Base-by-base conservation (phyloP, 2,888 invertebrate genomes). In the Onchidella celtica region DNA sequence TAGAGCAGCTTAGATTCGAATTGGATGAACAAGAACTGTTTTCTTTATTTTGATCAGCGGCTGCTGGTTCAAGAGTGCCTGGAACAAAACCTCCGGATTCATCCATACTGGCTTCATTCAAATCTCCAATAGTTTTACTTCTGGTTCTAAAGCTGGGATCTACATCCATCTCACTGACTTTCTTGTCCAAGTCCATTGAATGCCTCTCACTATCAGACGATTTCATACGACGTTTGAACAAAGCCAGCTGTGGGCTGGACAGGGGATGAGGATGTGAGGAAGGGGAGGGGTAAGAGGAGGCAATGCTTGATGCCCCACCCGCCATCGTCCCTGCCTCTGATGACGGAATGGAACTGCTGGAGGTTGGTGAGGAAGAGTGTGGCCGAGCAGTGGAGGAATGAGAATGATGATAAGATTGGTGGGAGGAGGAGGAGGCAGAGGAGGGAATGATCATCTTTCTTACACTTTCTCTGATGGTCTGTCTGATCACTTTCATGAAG, bases 391-490 rank as follows among this genome's bases (percentile, higher is more conserved):
- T 36, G 34, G 47, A 47, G 17, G 57, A 63, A 63, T 79, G 47
- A 72, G 59, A 55, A 63, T 72, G 70, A 59, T 79, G 79, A 61
- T 61, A 63, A 57, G 70, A 75, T n/a, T n/a, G n/a, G 47, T 47
- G 66, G 47, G 74, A 61, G 70, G 66, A 69, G 38, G 69, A 21
- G 32, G 82, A 65, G 61, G 77, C 61, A 36, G 76, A 77, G 65
- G 74, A 69, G 32, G 98, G 98, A 94, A 98, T 96, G 91, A 97
- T 97, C 98, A 99, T 98, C 94, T 98, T 98, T 89, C 98, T 95
- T 66, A 99, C 98, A 83, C 98, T 98, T 94, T 99, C 98, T 86
- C 98, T 96, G 90, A 99, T 99, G 87, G 98, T 98, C 94, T 98
- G 98, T 79, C 99, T 95, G 90, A 99, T 98, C 82, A 98, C 98